Evolutionary conservation across 1,140 invertebrate genomes (phyloP).

Genomic region (Hylaeus anthracinus): DNA sequence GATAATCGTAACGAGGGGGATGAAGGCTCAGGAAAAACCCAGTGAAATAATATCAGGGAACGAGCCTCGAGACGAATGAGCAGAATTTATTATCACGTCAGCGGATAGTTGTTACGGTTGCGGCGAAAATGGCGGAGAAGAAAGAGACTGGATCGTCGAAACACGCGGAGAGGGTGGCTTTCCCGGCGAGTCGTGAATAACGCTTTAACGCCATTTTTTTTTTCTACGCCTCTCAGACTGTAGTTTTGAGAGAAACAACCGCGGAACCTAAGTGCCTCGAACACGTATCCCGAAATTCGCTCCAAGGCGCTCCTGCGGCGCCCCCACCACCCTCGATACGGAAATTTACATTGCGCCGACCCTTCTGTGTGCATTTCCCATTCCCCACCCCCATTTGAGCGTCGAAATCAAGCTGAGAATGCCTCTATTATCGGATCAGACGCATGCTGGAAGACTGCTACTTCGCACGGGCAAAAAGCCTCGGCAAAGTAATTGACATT

Average conservation of each 20-base stretch:
- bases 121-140: neutral
- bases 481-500: conserved; percentile 35
- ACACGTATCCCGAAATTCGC: conserved; percentile 28
- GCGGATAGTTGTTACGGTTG: conserved; percentile 67
- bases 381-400: neutral
- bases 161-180: conserved; percentile 23
- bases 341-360: conserved; percentile 42
- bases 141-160: conserved; percentile 17
- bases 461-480: neutral
- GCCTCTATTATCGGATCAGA: conserved; percentile 51
- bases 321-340: conserved; percentile 15
- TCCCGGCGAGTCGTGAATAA: conserved; percentile 56
- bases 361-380: conserved; percentile 1
- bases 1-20: conserved; percentile 11
- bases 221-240: conserved; percentile 18
- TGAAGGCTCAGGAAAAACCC: conserved; percentile 1
- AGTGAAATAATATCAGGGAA: conserved; percentile 53
- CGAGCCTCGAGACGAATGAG: conserved; percentile 62
- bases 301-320: conserved; percentile 6
- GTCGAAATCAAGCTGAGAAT: conserved; percentile 25
- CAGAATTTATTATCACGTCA: conserved; percentile 75
- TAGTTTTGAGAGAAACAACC: conserved; percentile 39
- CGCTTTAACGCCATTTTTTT: conserved; percentile 55
- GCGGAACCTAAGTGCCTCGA: conserved; percentile 16
- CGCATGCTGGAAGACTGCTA: conserved; percentile 1